phyloP scores from a whole-genome alignment of 2,797 vertebrate genomes.

The Aulostomus chinensis region DNA sequence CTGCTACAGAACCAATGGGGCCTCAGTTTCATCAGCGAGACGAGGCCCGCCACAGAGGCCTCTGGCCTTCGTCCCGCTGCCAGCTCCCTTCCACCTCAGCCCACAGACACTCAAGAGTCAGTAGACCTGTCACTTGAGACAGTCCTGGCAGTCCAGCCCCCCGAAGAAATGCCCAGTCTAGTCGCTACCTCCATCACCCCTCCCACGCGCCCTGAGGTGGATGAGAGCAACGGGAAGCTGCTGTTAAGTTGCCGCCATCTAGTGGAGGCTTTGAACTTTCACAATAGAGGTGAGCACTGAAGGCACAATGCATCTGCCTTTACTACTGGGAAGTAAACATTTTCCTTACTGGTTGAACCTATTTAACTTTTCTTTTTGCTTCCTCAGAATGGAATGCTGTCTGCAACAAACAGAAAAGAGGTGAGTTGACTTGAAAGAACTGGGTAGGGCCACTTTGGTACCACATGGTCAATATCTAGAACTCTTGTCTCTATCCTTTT shows the following conservation, averaged over 20 bases:
- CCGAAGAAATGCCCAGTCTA: constrained; percentile 31
- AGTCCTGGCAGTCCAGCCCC: constrained; percentile 27
- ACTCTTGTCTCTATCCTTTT: no score
- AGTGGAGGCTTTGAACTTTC: constrained; percentile 80
- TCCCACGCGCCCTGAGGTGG: constrained; percentile 40
- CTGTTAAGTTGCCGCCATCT: constrained; percentile 82
- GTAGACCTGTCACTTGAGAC: constrained; percentile 33
- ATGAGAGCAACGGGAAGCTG: constrained; percentile 73
- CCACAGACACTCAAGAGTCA: constrained; percentile 35
- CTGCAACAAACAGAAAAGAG: constrained; percentile 79
- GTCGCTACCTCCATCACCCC: constrained; percentile 33
- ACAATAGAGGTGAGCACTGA: constrained; percentile 73
- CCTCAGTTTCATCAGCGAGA: constrained; percentile 86
- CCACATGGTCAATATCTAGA: no score
- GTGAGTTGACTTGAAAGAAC: constrained; percentile 47
- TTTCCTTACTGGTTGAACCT: background rate
- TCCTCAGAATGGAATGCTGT: constrained; percentile 80
- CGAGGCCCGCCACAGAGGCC: constrained; percentile 34
- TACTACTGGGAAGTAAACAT: background rate
- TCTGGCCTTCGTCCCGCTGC: constrained; percentile 10
- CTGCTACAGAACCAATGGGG: constrained; percentile 89
- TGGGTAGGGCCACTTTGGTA: background rate
- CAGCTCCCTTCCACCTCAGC: constrained; percentile 23
- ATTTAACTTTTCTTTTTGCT: background rate
- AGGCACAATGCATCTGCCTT: fast-evolving